A percentile compares a stretch with the other conserved stretches of the same genome.
phyloP scores from a whole-genome alignment of 2,797 vertebrate species.

The Lagorchestes hirsutus region DNA sequence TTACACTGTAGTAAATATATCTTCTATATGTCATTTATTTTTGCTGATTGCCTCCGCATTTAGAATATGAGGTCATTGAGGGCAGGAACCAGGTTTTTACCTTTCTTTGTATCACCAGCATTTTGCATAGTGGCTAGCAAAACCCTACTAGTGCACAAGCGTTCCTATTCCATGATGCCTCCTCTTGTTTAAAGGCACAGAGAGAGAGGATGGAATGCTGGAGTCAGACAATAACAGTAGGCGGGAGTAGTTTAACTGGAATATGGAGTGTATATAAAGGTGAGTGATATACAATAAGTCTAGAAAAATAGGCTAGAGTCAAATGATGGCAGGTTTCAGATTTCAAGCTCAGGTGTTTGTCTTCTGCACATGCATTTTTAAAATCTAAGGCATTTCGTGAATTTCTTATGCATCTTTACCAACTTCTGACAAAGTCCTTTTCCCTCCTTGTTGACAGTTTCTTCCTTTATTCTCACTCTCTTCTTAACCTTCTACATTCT shows the following conservation, averaged over 20 bases:
- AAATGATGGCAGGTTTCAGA: background rate
- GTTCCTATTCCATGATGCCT: background rate
- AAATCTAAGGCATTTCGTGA: background rate
- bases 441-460: background rate
- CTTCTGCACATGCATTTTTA: background rate
- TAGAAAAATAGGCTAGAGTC: background rate
- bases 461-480: background rate
- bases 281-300: background rate
- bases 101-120: background rate
- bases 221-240: background rate
- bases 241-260: background rate
- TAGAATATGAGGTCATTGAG: background rate
- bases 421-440: background rate
- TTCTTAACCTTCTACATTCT: background rate
- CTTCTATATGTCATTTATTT: background rate
- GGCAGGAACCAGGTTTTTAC: background rate
- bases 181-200: background rate
- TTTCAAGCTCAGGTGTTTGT: background rate
- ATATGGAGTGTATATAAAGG: background rate
- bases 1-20: background rate
- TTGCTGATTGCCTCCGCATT: background rate
- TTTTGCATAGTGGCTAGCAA: background rate
- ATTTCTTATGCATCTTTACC: background rate
- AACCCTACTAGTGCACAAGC: background rate
- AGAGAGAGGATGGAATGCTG: background rate